Percentiles rank a stretch among this genome's conserved stretches.
These are phyloP conservation scores for Scomber scombrus DNA, from an alignment of 2,113 vertebrate genomes.

Conservation along the genomic window DNA sequence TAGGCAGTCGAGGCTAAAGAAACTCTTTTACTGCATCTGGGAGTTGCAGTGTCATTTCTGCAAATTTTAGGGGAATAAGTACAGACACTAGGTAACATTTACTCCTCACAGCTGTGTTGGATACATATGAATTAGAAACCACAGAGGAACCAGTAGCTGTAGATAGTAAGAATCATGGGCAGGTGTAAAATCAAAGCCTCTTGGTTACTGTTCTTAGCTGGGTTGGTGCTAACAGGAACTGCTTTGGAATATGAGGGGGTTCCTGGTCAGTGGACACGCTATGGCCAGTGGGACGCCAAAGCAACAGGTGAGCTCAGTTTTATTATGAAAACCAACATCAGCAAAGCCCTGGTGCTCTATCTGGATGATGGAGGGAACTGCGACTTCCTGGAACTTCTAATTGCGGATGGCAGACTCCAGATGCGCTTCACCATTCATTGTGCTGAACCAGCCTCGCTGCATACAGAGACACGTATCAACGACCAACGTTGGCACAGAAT, in stretches of 20 bases:
- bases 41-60: constrained; percentile 38
- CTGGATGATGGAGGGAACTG: constrained; percentile 95
- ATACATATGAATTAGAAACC: constrained; percentile 63
- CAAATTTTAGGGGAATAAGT: constrained; percentile 49
- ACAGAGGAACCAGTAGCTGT: constrained; percentile 50
- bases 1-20: constrained; percentile 76
- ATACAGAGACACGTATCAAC: constrained; percentile 86
- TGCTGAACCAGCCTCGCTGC: constrained; percentile 90
- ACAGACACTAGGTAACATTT: constrained; percentile 56
- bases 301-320: constrained; percentile 92
- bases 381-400: constrained; percentile 94
- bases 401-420: constrained; percentile 89
- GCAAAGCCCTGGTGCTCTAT: constrained; percentile 92
- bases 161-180: constrained; percentile 74
- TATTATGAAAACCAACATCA: constrained; percentile 91
- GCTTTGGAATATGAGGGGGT: constrained; percentile 92
- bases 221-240: constrained; percentile 69
- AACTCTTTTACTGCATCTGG: constrained; percentile 51
- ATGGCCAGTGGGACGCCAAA: constrained; percentile 90
- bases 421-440: constrained; percentile 94
- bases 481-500: constrained; percentile 95
- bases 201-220: constrained; percentile 72
- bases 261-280: constrained; percentile 95
- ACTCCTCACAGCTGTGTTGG: constrained; percentile 45
- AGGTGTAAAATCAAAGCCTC: constrained; percentile 57